Conservation (phyloP, 2,888 invertebrate genomes). For the Hoplodrina ambigua region DNA sequence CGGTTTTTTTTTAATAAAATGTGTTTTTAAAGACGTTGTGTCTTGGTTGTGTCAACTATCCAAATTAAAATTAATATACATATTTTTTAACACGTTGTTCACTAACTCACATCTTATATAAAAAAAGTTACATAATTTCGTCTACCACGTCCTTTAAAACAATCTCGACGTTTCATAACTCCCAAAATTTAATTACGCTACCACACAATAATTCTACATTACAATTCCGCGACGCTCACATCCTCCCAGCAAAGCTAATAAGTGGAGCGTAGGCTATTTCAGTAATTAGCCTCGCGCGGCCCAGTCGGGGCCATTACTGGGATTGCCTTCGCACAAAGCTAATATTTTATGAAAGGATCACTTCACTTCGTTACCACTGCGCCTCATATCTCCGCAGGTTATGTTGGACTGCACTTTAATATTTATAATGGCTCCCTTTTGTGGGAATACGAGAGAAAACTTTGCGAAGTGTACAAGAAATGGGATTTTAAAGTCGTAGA, state of each 20-base stretch:
- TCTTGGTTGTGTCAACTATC: no score
- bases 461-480: constrained; percentile 3
- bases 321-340: constrained; percentile 68
- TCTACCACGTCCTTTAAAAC: background rate
- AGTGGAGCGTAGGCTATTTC: constrained; percentile 57
- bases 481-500: background rate
- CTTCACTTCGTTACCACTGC: constrained; percentile 53
- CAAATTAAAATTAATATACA: no score
- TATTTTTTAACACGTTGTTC: no score
- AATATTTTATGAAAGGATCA: constrained; percentile 72
- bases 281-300: constrained; percentile 61
- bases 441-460: constrained; percentile 5
- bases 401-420: constrained; percentile 44
- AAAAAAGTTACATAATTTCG: background rate
- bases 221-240: constrained; percentile 17
- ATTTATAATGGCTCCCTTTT: constrained; percentile 49
- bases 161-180: background rate
- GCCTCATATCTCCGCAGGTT: constrained; percentile 29
- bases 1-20: no score
- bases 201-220: constrained; percentile 3
- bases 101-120: background rate
- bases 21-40: no score
- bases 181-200: constrained; percentile 9
- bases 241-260: constrained; percentile 29
- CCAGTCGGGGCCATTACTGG: constrained; percentile 65